Evolutionary conservation across 2,888 invertebrate species (phyloP).

Genomic region (Zootermopsis nevadensis): DNA sequence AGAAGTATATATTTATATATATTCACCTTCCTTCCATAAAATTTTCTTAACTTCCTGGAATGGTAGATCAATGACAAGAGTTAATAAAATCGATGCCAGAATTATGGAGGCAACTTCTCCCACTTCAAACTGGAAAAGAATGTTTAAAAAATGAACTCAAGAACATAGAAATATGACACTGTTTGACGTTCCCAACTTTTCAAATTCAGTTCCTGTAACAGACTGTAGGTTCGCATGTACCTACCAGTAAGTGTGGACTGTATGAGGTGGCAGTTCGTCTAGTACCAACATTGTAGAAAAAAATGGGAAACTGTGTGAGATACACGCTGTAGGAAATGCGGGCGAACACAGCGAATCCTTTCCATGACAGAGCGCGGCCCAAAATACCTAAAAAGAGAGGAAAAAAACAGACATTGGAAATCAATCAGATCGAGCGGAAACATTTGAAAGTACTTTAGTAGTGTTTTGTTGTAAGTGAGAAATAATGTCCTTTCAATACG

Average conservation of each 20-base stretch:
- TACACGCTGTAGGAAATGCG: conserved; percentile 72
- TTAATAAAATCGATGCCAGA: conserved; percentile 65
- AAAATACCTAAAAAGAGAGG: conserved; percentile 61
- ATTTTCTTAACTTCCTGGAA: conserved; percentile 61
- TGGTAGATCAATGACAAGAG: conserved; percentile 70
- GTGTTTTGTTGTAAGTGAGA: too few species aligned
- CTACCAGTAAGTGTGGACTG: conserved; percentile 66
- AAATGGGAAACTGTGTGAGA: conserved; percentile 73
- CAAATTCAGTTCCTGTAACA: too few species aligned
- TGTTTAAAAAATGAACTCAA: too few species aligned
- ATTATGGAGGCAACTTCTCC: conserved; percentile 66
- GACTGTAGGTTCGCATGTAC: conserved; percentile 53
- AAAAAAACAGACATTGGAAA: neutral
- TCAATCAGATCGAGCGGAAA: too few species aligned
- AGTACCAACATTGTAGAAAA: conserved; percentile 73
- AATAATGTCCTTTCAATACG: too few species aligned
- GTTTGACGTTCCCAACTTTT: too few species aligned
- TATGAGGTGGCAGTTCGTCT: conserved; percentile 67
- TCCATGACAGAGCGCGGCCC: conserved; percentile 66
- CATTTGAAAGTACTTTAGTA: too few species aligned
- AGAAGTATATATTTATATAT: too few species aligned
- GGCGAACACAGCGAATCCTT: conserved; percentile 69
- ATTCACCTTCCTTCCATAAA: conserved; percentile 38
- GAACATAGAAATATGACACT: too few species aligned
- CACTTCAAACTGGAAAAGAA: conserved; percentile 66